These are phyloP conservation scores for Magallana gigas DNA, from an alignment of 1,140 invertebrate species.

Conservation along the genomic window DNA sequence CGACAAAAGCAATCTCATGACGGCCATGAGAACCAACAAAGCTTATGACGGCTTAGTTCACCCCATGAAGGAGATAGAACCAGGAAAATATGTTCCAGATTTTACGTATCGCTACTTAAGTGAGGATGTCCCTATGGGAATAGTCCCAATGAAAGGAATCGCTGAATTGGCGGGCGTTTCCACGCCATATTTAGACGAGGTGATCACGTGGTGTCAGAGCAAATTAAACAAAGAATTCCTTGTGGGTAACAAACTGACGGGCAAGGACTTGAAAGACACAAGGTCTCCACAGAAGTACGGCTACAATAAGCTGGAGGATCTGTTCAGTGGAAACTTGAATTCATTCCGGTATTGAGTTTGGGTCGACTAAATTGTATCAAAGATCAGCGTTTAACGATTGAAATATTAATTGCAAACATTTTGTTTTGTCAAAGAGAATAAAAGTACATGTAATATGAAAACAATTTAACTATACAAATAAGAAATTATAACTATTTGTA, in stretches of 20 bases:
- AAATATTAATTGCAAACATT: too few species aligned
- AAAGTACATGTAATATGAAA: too few species aligned
- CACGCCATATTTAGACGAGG: slow-evolving; percentile 65
- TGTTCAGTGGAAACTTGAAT: slow-evolving; percentile 30
- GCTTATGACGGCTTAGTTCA: slow-evolving; percentile 69
- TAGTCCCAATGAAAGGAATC: slow-evolving; percentile 70
- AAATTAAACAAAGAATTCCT: slow-evolving; percentile 70
- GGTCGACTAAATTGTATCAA: too few species aligned
- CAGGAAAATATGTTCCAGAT: slow-evolving; percentile 62
- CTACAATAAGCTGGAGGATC: slow-evolving; percentile 61
- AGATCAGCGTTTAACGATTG: too few species aligned
- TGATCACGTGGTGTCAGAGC: slow-evolving; percentile 68
- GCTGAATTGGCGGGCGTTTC: slow-evolving; percentile 63
- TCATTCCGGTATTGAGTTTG: too few species aligned
- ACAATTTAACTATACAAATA: too few species aligned
- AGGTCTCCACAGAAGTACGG: slow-evolving; percentile 69
- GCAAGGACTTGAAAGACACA: slow-evolving; percentile 65
- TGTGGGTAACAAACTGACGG: slow-evolving; percentile 58
- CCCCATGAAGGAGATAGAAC: slow-evolving; percentile 62
- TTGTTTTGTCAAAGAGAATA: too few species aligned
- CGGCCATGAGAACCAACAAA: slow-evolving; percentile 64
- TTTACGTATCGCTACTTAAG: slow-evolving; percentile 65
- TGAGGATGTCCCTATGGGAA: slow-evolving; percentile 70
- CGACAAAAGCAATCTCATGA: slow-evolving; percentile 59
- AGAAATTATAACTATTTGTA: too few species aligned